phyloP scores from a whole-genome alignment of 2,113 vertebrate genomes.

The Lophochroa leadbeateri region DNA sequence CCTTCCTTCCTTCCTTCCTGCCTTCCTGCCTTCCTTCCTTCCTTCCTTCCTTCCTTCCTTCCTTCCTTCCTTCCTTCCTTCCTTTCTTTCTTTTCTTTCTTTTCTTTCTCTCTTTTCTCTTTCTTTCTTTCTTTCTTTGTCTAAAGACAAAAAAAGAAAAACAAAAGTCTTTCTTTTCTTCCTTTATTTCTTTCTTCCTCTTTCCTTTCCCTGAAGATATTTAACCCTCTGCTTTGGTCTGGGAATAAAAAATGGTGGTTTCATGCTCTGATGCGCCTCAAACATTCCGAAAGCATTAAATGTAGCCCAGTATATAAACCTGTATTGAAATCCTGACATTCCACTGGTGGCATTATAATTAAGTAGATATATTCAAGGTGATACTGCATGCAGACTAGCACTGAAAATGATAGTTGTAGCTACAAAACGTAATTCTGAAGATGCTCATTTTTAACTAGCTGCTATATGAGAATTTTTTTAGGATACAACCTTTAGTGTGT shows the following conservation, averaged over 20 bases:
- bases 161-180: no score
- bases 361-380: not conserved
- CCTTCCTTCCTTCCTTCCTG: no score
- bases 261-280: not conserved
- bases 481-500: not conserved
- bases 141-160: no score
- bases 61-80: fast-evolving
- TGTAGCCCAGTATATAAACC: not conserved
- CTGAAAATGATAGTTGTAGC: not conserved
- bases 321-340: not conserved
- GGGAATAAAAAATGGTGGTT: not conserved
- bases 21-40: no score
- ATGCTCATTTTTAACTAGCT: not conserved
- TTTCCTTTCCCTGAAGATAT: not conserved
- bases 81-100: not conserved
- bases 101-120: not conserved
- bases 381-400: not conserved
- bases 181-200: not conserved
- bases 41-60: not conserved
- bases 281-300: not conserved
- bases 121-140: no score
- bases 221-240: not conserved
- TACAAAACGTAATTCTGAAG: not conserved
- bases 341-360: not conserved
- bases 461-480: not conserved